These are phyloP conservation scores for Protaetia brevitarsis DNA, from an alignment of 1,140 invertebrate species.

Conservation along the genomic window DNA sequence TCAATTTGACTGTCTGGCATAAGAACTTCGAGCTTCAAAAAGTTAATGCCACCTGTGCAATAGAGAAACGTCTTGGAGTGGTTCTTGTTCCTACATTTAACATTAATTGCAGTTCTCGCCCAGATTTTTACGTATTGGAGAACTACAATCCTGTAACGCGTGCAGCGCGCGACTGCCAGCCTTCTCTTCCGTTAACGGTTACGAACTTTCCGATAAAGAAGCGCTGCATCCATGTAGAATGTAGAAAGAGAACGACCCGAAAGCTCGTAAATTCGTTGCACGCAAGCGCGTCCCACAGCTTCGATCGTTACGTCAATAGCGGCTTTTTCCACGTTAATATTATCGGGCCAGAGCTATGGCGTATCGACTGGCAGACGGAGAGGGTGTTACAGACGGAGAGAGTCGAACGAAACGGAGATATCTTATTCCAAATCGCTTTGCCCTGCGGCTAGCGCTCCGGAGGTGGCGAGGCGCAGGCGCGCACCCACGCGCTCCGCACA, in stretches of 20 bases:
- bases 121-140: no score
- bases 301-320: constrained; percentile 25
- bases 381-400: constrained; percentile 2
- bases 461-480: neutral
- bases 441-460: neutral
- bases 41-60: no score
- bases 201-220: neutral
- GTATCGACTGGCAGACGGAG: constrained; percentile 23
- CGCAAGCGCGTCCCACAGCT: constrained; percentile 18
- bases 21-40: no score
- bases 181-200: no score
- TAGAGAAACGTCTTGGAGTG: no score
- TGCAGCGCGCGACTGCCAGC: no score
- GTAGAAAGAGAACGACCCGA: neutral
- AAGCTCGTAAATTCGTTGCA: constrained; percentile 19
- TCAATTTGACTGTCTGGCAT: no score
- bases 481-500: neutral
- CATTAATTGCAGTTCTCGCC: no score
- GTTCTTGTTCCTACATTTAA: no score
- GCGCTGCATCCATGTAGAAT: neutral
- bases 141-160: no score
- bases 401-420: constrained; percentile 1
- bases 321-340: constrained; percentile 21
- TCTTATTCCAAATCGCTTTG: constrained; percentile 21
- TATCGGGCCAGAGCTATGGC: constrained; percentile 22